Evolutionary conservation across 2,888 invertebrate genomes (phyloP).

Genomic region (Augochlorella aurata): DNA sequence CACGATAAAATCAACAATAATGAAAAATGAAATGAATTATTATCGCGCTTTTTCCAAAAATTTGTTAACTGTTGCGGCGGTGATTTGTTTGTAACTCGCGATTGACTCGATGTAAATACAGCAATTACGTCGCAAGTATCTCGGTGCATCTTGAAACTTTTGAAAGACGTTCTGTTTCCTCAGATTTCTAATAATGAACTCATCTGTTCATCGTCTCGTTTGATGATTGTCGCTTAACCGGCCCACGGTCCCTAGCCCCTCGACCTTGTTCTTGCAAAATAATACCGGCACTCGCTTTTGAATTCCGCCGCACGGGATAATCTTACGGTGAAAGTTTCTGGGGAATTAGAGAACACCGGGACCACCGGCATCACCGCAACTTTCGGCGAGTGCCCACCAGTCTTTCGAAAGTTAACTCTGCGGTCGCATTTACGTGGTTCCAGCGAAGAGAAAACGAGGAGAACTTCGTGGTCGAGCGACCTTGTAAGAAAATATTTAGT

Average conservation of each 20-base stretch:
- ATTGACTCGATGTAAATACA: not conserved
- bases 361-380: conserved; percentile 5
- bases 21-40: too few species aligned
- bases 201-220: not conserved
- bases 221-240: conserved; percentile 1
- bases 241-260: not conserved
- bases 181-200: not conserved
- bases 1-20: too few species aligned
- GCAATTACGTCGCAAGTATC: not conserved
- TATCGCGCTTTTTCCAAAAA: too few species aligned
- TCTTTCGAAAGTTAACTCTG: conserved; percentile 31
- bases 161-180: not conserved
- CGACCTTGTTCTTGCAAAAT: conserved; percentile 19
- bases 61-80: not conserved
- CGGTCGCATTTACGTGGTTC: conserved; percentile 27
- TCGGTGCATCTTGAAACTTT: not conserved
- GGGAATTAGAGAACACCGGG: conserved; percentile 37
- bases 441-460: not conserved
- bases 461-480: not conserved
- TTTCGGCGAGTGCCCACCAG: conserved; percentile 1
- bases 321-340: conserved; percentile 27
- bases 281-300: conserved; percentile 28
- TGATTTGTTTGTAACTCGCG: not conserved
- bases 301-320: conserved; percentile 17
- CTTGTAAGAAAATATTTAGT: conserved; percentile 25